Conservation (phyloP, 2,113 vertebrate genomes). For the Coptodon rendalli region DNA sequence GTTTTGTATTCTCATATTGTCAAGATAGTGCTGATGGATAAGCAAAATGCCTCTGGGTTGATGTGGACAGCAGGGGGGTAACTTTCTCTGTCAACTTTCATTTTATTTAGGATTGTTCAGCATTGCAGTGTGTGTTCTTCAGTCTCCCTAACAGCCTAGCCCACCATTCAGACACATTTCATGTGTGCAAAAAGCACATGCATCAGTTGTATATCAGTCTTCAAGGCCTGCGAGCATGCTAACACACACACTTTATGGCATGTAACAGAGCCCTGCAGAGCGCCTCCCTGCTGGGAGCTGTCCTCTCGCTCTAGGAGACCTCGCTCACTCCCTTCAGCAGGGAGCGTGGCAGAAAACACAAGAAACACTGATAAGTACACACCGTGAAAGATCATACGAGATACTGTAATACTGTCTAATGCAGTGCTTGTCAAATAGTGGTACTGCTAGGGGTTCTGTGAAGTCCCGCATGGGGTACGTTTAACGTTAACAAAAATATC, state of each 20-base stretch:
- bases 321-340: constrained; percentile 18
- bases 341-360: constrained; percentile 17
- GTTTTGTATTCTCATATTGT: not conserved
- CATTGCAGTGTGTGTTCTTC: not conserved
- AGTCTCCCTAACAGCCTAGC: not conserved
- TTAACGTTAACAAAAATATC: not conserved
- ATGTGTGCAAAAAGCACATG: not conserved
- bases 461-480: not conserved
- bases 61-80: not conserved
- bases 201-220: not conserved
- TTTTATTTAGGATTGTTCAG: not conserved
- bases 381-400: not conserved
- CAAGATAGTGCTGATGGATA: not conserved
- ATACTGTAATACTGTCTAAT: not conserved
- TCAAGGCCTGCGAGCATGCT: not conserved
- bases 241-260: constrained; percentile 25
- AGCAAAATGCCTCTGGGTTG: not conserved
- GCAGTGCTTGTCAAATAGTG: not conserved
- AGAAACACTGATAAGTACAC: not conserved
- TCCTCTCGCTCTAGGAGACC: constrained; percentile 30
- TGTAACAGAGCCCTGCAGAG: constrained; percentile 27
- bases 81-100: not conserved
- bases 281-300: constrained; percentile 13
- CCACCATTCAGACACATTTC: not conserved
- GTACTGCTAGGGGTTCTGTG: not conserved